Conservation (phyloP, 2,888 invertebrate species). For the Mythimna albipuncta region DNA sequence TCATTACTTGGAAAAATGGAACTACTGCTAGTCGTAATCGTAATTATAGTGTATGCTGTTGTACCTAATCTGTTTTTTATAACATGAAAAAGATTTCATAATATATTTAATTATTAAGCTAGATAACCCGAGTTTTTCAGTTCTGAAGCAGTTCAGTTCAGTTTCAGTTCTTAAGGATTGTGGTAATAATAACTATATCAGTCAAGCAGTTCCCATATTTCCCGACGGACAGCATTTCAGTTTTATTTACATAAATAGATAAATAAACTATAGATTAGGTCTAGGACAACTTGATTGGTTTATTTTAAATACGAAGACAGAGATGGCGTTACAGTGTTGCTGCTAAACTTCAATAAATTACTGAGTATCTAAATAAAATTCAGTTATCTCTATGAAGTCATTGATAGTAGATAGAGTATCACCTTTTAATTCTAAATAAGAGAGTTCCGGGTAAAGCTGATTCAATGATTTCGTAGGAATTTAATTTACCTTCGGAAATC, state of each 20-base stretch:
- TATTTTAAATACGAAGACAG: background rate
- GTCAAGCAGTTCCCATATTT: too few species aligned
- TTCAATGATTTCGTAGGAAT: conserved; percentile 6
- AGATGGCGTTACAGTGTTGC: background rate
- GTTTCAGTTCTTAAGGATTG: too few species aligned
- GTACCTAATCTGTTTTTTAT: background rate
- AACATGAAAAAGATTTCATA: too few species aligned
- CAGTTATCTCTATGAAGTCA: background rate
- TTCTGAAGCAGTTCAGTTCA: too few species aligned
- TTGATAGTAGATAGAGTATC: background rate
- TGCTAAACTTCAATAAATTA: background rate
- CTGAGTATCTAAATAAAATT: background rate
- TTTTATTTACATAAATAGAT: too few species aligned
- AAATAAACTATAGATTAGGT: too few species aligned
- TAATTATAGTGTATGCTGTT: background rate
- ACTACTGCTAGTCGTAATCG: background rate
- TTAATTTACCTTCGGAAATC: background rate
- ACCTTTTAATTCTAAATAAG: conserved; percentile 5
- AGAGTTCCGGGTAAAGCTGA: background rate
- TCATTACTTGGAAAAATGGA: too few species aligned
- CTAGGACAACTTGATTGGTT: too few species aligned
- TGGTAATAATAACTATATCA: too few species aligned
- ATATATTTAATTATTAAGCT: too few species aligned
- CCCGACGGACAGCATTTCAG: too few species aligned
- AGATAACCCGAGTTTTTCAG: too few species aligned